Percentiles rank a stretch among this genome's conserved stretches.
These are phyloP conservation scores for Meandrusa payeni DNA, from an alignment of 2,888 invertebrate species.

Conservation along the genomic window DNA sequence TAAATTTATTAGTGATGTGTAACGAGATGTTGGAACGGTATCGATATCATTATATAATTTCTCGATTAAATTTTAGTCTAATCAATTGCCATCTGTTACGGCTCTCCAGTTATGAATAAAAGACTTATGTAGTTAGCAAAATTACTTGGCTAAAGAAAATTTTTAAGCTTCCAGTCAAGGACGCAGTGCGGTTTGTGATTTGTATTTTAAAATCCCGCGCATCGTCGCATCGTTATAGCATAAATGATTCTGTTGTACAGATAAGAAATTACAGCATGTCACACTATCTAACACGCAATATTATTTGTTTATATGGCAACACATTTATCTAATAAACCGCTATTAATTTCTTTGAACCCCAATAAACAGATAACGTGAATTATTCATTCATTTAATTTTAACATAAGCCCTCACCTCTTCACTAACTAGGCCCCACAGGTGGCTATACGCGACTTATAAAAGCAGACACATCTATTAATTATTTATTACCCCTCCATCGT, in stretches of 20 bases:
- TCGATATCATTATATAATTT: conserved; percentile 28
- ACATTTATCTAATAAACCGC: conserved; percentile 12
- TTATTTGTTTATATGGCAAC: conserved; percentile 19
- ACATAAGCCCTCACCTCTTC: conserved; percentile 40
- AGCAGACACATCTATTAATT: conserved; percentile 5
- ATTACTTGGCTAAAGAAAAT: too few relatives aligned
- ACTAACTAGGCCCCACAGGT: conserved; percentile 51
- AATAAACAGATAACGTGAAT: conserved; percentile 30
- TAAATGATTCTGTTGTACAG: too few relatives aligned
- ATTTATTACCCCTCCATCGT: conserved; percentile 4
- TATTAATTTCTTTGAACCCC: conserved; percentile 11
- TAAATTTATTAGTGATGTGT: conserved; percentile 39
- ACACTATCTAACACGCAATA: too few relatives aligned
- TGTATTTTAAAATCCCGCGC: too few relatives aligned
- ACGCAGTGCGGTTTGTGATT: too few relatives aligned
- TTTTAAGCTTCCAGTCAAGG: too few relatives aligned
- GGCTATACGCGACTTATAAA: conserved; percentile 19
- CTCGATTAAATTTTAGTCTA: too few relatives aligned
- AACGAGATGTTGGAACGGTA: conserved; percentile 31
- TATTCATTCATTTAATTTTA: conserved; percentile 33
- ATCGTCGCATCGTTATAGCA: background rate
- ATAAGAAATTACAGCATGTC: too few relatives aligned
- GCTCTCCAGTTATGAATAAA: too few relatives aligned
- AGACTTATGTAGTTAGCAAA: too few relatives aligned
- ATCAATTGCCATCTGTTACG: too few relatives aligned